A percentile compares a stretch with the other conserved stretches of the same genome.
Evolutionary conservation across 2,113 vertebrate species (phyloP).

Genomic region (Burhinus bistriatus): DNA sequence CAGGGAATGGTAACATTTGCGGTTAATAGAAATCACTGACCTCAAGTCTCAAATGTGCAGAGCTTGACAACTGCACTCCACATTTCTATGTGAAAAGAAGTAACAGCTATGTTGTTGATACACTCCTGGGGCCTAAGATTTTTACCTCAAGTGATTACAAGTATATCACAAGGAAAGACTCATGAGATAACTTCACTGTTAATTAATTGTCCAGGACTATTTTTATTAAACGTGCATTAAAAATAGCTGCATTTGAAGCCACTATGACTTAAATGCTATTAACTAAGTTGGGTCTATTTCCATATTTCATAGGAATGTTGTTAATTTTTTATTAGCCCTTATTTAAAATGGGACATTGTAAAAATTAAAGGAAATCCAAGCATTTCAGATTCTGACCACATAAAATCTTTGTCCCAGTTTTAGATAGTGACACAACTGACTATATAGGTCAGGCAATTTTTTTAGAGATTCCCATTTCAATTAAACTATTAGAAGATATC

Average conservation of each 20-base stretch:
- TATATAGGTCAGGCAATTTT: not conserved
- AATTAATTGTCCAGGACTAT: conserved; percentile 26
- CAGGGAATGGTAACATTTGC: conserved; percentile 1
- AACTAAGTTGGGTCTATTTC: not conserved
- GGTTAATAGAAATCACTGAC: conserved; percentile 12
- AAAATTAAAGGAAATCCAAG: not conserved
- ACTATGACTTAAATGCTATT: not conserved
- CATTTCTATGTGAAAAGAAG: not conserved
- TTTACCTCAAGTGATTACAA: conserved; percentile 4
- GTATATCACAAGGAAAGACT: not conserved
- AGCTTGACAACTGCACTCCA: not conserved
- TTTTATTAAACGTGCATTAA: not conserved
- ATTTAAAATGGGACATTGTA: not conserved
- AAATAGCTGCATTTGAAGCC: not conserved
- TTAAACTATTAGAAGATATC: not conserved
- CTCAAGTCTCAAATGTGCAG: conserved; percentile 1
- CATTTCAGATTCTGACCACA: not conserved
- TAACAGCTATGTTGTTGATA: not conserved
- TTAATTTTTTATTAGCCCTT: not conserved
- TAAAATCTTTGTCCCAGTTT: not conserved
- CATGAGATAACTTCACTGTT: not conserved
- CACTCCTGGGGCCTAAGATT: not conserved
- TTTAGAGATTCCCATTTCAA: not conserved
- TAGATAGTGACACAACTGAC: not conserved
- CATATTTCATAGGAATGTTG: not conserved